Evolutionary conservation across 2,797 vertebrate genomes (phyloP).

Genomic region (Hapalemur alaotrensis): DNA sequence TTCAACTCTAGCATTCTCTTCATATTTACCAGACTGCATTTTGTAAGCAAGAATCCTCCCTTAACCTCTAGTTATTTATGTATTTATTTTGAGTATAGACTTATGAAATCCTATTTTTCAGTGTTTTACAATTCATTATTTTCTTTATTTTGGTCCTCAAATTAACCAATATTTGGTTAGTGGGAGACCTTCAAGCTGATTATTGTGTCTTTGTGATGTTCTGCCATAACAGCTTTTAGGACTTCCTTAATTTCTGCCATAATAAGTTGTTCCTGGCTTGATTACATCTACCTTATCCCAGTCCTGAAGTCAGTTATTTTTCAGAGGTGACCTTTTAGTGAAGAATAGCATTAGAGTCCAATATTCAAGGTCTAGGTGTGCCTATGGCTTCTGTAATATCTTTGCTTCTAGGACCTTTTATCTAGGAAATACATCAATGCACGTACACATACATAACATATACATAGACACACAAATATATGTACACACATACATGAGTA

Average conservation of each 20-base stretch:
- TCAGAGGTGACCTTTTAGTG: background rate
- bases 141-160: background rate
- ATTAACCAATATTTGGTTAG: background rate
- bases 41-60: background rate
- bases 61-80: background rate
- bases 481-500: too few relatives aligned
- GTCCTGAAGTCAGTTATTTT: background rate
- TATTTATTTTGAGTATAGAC: background rate
- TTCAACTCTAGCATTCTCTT: background rate
- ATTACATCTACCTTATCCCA: background rate
- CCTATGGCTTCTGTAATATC: background rate
- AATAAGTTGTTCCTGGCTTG: background rate
- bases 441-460: background rate
- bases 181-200: background rate
- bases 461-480: background rate
- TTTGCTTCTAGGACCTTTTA: background rate
- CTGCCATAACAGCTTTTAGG: too few relatives aligned
- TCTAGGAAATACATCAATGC: background rate
- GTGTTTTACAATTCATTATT: background rate
- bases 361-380: background rate
- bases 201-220: background rate
- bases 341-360: background rate
- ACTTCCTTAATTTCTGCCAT: background rate
- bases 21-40: background rate
- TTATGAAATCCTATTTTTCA: background rate